Conservation (phyloP, 2,888 invertebrate genomes). For the Dolomedes plantarius region DNA sequence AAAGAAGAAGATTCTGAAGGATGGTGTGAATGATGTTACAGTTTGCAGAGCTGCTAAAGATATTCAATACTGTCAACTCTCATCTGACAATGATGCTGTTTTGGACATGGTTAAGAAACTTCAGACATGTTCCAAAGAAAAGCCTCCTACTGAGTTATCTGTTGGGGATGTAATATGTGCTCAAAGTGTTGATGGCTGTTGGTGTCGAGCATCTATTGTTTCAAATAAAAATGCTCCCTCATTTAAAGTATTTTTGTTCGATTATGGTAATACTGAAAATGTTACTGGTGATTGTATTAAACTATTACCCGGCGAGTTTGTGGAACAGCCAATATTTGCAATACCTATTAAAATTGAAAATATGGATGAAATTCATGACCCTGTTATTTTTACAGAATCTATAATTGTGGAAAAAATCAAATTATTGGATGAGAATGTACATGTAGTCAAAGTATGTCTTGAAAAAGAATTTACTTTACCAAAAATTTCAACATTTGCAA, state of each 20-base stretch:
- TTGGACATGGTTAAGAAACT: constrained; percentile 1
- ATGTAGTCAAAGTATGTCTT: constrained; percentile 21
- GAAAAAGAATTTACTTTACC: not conserved
- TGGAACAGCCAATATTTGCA: constrained; percentile 14
- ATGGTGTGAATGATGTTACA: constrained; percentile 18
- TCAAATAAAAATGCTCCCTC: not conserved
- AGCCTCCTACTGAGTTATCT: not conserved
- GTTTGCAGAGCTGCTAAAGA: constrained; percentile 2
- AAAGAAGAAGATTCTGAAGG: constrained; percentile 6
- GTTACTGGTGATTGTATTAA: constrained; percentile 4
- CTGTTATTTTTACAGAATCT: not conserved
- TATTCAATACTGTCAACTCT: constrained; percentile 29
- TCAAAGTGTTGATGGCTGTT: constrained; percentile 6
- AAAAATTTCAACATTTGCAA: constrained; percentile 24
- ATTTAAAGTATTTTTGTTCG: constrained; percentile 38
- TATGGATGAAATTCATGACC: not conserved
- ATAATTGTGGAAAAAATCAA: constrained; percentile 8
- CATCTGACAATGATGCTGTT: not conserved
- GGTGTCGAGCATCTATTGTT: constrained; percentile 34
- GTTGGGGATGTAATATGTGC: constrained; percentile 36
- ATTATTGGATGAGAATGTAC: not conserved
- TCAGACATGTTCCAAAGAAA: not conserved
- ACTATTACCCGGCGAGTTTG: constrained; percentile 15
- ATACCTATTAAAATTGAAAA: constrained; percentile 24
- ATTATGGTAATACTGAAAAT: constrained; percentile 41